Evolutionary conservation across 1,140 invertebrate species (phyloP).

Genomic region (Halictus rubicundus): DNA sequence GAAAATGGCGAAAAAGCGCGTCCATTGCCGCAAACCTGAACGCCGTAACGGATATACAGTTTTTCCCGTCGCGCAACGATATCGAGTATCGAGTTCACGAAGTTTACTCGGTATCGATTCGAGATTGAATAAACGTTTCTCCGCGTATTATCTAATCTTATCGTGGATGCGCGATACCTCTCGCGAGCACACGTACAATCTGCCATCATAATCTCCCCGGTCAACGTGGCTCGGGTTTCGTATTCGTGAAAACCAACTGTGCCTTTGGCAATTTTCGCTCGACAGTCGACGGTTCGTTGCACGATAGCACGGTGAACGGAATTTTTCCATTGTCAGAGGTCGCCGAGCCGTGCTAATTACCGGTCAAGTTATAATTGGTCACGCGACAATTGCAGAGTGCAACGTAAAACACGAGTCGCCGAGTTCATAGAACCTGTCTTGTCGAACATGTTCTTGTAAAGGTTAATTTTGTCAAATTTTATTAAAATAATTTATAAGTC

Average conservation of each 20-base stretch:
- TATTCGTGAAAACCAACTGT: neutral
- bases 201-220: neutral
- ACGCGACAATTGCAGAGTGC: neutral
- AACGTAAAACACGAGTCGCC: too few species aligned
- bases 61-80: neutral
- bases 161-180: slow-evolving; percentile 16
- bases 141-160: slow-evolving; percentile 63
- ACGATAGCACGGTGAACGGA: neutral
- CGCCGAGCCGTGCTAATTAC: neutral
- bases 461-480: too few species aligned
- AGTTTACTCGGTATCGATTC: slow-evolving; percentile 48
- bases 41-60: neutral
- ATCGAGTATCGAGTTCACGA: slow-evolving; percentile 21
- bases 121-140: slow-evolving; percentile 47
- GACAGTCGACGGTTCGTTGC: neutral
- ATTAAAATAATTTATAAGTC: too few species aligned
- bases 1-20: neutral
- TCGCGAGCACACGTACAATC: slow-evolving; percentile 5
- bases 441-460: too few species aligned
- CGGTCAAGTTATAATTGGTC: neutral
- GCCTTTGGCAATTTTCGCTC: neutral
- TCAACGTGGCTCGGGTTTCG: neutral
- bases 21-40: neutral
- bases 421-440: too few species aligned
- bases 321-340: neutral